phyloP scores from a whole-genome alignment of 1,140 invertebrate species.

The Ostrea denselamellosa region DNA sequence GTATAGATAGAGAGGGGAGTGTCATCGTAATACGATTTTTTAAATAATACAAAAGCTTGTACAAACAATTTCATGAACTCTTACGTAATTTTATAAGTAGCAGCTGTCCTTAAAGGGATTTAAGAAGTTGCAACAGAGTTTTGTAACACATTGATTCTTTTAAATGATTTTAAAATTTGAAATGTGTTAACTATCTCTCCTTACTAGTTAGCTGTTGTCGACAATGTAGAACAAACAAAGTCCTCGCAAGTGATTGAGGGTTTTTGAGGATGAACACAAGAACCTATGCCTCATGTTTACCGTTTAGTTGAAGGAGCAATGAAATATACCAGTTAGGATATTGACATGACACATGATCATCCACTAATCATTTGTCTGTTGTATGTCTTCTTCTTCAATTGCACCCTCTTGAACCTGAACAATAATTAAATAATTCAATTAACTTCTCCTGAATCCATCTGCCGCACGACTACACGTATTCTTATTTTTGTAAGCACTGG shows the following conservation, averaged over 20 bases:
- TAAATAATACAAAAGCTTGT: too few species aligned
- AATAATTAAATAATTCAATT: slow-evolving; percentile 31
- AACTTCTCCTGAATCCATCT: slow-evolving; percentile 5
- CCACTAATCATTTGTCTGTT: background rate
- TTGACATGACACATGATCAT: background rate
- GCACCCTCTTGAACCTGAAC: slow-evolving; percentile 14
- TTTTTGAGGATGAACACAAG: slow-evolving; percentile 17
- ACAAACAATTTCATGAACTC: too few species aligned
- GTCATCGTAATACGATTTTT: too few species aligned
- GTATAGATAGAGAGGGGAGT: too few species aligned
- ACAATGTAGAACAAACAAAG: too few species aligned
- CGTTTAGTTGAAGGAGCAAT: background rate
- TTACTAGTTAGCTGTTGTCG: too few species aligned
- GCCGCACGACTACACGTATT: background rate
- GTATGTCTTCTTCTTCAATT: background rate
- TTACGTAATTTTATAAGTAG: too few species aligned
- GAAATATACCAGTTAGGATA: background rate
- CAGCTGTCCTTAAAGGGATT: too few species aligned
- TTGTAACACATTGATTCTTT: too few species aligned
- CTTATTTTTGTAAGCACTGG: background rate
- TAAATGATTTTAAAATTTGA: too few species aligned
- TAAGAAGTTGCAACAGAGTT: too few species aligned
- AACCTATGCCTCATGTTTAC: background rate
- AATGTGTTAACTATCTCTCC: too few species aligned
- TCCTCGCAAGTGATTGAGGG: background rate